Base-by-base conservation (phyloP, 1,140 invertebrate species). In the Drosophila orosa region DNA sequence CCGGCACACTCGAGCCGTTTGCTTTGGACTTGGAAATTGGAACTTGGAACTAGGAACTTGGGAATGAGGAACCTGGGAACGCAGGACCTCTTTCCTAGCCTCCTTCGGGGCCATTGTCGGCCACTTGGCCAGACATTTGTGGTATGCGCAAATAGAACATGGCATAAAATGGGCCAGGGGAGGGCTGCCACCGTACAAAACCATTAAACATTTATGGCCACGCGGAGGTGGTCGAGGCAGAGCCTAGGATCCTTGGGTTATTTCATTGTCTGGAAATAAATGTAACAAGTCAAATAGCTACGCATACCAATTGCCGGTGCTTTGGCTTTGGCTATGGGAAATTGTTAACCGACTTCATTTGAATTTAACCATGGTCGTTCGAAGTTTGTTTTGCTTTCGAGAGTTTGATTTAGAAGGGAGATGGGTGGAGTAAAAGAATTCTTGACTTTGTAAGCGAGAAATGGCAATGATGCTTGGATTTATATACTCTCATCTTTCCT, bases 1-100 rank as follows among this genome's bases (percentile, higher is more conserved):
- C 83, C 83, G 48, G 59, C 83, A 79, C 83, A 86, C 79, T 80
- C 66, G 58, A 45, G 39, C 60, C 86, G 83, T 89, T 87, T 89
- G 73, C 80, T 87, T 89, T 74, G 54, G 83, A 66, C 61, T 68
- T 62, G 39, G 61, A 61, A 61, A 59, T 61, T 27, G 55, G 17
- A 19, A 29, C 47, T 55, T 17, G 35, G 19, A 31, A 29, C 47
- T 55, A 15, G 35, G 19, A 31, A 22, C 47, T 55, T 7, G 35
- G 19, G 17, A 24, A 8, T 7, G 29, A 10, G 29, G 24, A 42
- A 24, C 61, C 27, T 10, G 33, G 57, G 31, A 48, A 24, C 42
- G 25, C 25, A 22, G 24, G 12, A 35, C 29, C 37, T 55, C 33
- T 22, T 10, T 40, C 19, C 48, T 15, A 13, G 45, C 12, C 42